Evolutionary conservation across 1,140 invertebrate genomes (phyloP).

Genomic region (Lordiphosa clarofinis): DNA sequence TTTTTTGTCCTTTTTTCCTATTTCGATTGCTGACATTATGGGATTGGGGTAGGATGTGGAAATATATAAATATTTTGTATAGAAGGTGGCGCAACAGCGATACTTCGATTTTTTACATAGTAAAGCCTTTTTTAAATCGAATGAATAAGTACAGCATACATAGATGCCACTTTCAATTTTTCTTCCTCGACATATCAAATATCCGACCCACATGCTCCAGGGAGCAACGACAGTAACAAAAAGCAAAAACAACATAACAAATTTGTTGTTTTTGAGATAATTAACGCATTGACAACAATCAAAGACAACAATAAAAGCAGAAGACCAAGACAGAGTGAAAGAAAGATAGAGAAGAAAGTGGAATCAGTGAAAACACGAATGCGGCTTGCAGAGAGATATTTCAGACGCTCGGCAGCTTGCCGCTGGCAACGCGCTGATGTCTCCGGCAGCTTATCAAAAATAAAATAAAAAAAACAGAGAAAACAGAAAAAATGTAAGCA

Average conservation of each 20-base stretch:
- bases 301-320: slow-evolving; percentile 22
- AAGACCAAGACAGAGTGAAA: slow-evolving; percentile 8
- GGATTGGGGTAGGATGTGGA: too few species aligned
- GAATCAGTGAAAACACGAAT: slow-evolving; percentile 28
- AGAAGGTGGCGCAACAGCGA: too few species aligned
- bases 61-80: too few species aligned
- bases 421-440: too few species aligned
- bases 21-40: background rate
- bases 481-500: slow-evolving; percentile 25
- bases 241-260: background rate
- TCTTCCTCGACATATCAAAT: background rate
- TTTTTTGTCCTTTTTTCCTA: background rate
- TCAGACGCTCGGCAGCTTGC: slow-evolving; percentile 2
- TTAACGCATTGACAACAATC: slow-evolving; percentile 18
- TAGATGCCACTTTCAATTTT: too few species aligned
- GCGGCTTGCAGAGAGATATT: slow-evolving; percentile 16
- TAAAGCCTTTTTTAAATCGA: too few species aligned
- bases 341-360: slow-evolving; percentile 41
- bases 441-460: slow-evolving; percentile 35
- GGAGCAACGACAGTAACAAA: slow-evolving; percentile 1
- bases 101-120: too few species aligned
- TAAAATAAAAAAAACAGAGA: slow-evolving; percentile 8
- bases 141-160: too few species aligned
- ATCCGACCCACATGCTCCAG: slow-evolving; percentile 2
- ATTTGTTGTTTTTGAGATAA: slow-evolving; percentile 19